These are phyloP conservation scores for Aratinga solstitialis DNA, from an alignment of 2,797 vertebrate genomes.

Conservation along the genomic window DNA sequence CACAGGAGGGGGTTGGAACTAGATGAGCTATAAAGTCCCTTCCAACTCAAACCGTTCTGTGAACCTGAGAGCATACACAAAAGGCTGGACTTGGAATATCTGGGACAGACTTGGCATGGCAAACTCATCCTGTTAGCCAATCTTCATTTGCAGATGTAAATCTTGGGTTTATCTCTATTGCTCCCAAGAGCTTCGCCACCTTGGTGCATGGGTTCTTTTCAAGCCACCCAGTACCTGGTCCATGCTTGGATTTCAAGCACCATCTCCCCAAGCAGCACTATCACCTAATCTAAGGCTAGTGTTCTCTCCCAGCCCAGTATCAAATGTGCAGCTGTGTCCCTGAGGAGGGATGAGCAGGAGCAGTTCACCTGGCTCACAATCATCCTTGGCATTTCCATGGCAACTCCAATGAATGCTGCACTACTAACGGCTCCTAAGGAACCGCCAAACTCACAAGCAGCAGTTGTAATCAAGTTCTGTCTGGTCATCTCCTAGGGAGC, in stretches of 20 bases:
- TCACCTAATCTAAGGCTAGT: background rate
- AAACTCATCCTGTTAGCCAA: background rate
- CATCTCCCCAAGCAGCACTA: background rate
- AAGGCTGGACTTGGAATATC: background rate
- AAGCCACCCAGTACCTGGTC: background rate
- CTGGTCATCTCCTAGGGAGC: conserved; percentile 23
- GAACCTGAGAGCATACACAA: background rate
- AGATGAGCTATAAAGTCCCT: background rate
- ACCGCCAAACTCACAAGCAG: background rate
- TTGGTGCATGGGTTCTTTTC: background rate
- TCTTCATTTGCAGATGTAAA: background rate
- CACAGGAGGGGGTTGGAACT: background rate
- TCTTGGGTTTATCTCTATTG: accelerated
- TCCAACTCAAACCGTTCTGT: background rate
- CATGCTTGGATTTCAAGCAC: background rate
- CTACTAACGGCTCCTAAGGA: background rate
- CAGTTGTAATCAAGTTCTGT: conserved; percentile 8
- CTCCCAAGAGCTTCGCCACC: background rate
- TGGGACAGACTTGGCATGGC: background rate
- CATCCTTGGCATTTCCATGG: conserved; percentile 67
- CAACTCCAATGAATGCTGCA: conserved; percentile 56
- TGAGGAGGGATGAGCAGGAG: background rate
- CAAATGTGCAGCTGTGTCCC: background rate
- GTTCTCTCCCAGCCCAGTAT: background rate
- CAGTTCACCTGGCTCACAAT: conserved; percentile 11